Conservation (phyloP, 2,797 vertebrate species). For the Girardinus metallicus region DNA sequence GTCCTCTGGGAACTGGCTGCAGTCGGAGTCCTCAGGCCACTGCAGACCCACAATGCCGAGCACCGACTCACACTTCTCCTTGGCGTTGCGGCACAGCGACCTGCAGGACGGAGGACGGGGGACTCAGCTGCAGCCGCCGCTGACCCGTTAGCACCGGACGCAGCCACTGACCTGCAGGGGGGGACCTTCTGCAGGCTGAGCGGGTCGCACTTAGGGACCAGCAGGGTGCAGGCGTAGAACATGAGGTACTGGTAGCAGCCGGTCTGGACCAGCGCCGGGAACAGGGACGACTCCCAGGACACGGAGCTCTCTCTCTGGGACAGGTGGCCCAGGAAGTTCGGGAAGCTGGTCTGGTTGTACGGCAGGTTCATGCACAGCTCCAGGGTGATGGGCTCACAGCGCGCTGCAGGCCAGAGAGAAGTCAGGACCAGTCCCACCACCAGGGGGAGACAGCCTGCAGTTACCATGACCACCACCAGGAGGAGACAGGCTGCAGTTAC, state of each 20-base stretch:
- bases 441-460: too few relatives aligned
- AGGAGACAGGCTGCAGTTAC: too few relatives aligned
- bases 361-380: conserved; percentile 96
- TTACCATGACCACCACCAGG: too few relatives aligned
- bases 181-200: conserved; percentile 86
- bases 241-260: conserved; percentile 97
- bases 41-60: conserved; percentile 92
- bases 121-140: not conserved
- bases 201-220: conserved; percentile 94
- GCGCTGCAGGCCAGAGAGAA: conserved; percentile 71
- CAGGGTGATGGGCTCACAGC: conserved; percentile 90
- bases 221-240: conserved; percentile 96
- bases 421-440: not conserved
- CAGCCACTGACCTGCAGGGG: conserved; percentile 88
- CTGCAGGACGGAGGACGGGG: conserved; percentile 61
- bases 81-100: conserved; percentile 87
- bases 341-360: conserved; percentile 90
- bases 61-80: conserved; percentile 91
- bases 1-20: conserved; percentile 91
- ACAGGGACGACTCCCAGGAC: conserved; percentile 95
- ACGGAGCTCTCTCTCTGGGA: conserved; percentile 92
- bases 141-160: fast-evolving
- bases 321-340: conserved; percentile 94
- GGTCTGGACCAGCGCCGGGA: conserved; percentile 94
- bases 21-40: conserved; percentile 95